phyloP scores from a whole-genome alignment of 2,797 vertebrate genomes.

The Columba guinea region DNA sequence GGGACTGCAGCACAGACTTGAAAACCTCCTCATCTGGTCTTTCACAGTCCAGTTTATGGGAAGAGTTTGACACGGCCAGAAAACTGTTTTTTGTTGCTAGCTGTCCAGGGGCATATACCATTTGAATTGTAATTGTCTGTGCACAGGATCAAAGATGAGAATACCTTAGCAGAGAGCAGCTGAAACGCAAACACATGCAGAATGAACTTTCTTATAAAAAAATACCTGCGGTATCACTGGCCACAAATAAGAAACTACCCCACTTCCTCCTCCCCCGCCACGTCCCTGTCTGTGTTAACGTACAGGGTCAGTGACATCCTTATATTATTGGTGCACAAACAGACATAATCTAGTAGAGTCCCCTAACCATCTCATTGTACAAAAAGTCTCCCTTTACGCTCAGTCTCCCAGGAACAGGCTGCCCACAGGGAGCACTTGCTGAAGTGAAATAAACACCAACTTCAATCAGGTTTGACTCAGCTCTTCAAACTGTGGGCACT shows the following conservation, averaged over 20 bases:
- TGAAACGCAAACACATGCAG: not conserved
- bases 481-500: not conserved
- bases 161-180: not conserved
- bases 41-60: not conserved
- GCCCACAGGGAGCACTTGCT: not conserved
- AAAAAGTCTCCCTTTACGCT: not conserved
- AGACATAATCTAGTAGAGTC: not conserved
- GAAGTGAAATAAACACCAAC: not conserved
- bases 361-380: not conserved
- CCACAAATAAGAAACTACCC: not conserved
- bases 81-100: not conserved
- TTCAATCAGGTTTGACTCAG: not conserved
- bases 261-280: no score
- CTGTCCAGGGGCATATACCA: not conserved
- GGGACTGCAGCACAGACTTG: not conserved
- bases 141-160: not conserved
- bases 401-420: not conserved
- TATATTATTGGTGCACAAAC: not conserved
- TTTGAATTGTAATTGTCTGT: not conserved
- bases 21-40: not conserved
- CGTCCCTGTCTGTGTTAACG: not conserved
- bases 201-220: not conserved
- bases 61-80: not conserved
- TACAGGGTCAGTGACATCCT: not conserved
- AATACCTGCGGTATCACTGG: rapidly evolving